Conservation (phyloP, 1,140 invertebrate genomes). For the Orius laevigatus region DNA sequence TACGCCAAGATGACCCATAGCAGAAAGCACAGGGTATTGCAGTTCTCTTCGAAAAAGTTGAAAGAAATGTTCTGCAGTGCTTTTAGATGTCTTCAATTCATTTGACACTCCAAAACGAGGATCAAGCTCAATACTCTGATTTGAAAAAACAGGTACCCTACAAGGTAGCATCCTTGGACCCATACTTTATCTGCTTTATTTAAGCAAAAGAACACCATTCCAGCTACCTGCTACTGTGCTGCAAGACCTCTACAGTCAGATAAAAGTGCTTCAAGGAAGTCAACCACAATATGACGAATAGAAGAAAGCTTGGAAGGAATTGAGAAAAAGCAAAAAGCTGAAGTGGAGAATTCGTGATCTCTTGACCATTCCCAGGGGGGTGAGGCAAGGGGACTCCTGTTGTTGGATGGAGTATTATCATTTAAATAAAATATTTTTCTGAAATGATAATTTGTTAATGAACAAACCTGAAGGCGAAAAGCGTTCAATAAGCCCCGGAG, state of each 20-base stretch:
- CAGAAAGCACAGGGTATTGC: no score
- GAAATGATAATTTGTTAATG: background rate
- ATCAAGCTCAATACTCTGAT: no score
- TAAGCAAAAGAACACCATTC: background rate
- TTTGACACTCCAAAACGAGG: background rate
- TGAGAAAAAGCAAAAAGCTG: background rate
- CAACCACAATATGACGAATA: background rate
- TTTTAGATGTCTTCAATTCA: background rate
- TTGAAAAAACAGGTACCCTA: no score
- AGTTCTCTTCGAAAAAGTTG: no score
- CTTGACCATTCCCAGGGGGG: no score
- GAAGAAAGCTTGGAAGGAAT: background rate
- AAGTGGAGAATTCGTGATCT: no score
- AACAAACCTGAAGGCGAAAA: constrained; percentile 61
- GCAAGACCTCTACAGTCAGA: background rate
- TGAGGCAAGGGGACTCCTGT: no score
- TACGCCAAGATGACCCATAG: background rate
- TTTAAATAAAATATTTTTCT: background rate
- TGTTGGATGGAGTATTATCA: background rate
- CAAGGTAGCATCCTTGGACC: no score
- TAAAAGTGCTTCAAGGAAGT: background rate
- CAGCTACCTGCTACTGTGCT: no score
- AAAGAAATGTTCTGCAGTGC: no score
- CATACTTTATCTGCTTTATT: no score
- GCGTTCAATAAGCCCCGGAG: constrained; percentile 67